phyloP scores from a whole-genome alignment of 2,888 invertebrate species.

The Pseudanteris insignis region DNA sequence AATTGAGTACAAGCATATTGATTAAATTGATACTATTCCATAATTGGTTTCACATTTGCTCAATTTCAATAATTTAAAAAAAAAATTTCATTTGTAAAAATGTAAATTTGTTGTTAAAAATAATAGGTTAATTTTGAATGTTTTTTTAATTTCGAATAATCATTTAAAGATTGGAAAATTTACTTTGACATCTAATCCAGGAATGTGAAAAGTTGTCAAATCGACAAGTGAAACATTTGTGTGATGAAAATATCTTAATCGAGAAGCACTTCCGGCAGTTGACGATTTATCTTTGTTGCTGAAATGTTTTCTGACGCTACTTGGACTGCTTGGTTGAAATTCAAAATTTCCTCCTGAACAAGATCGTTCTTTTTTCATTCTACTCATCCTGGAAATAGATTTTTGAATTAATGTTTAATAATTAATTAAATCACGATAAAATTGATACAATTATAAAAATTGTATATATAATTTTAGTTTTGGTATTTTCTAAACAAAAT shows the following conservation, averaged over 20 bases:
- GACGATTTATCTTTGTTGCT: conserved; percentile 64
- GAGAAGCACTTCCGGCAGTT: conserved; percentile 59
- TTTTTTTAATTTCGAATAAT: neutral
- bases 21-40: neutral
- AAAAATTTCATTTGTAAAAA: too few species aligned
- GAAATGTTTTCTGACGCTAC: conserved; percentile 66
- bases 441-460: too few species aligned
- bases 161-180: conserved; percentile 1
- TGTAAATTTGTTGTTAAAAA: too few species aligned
- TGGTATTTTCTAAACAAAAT: conserved; percentile 30
- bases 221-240: conserved; percentile 73
- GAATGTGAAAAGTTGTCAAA: conserved; percentile 88
- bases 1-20: conserved; percentile 68
- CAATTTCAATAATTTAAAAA: too few species aligned
- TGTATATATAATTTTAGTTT: too few species aligned
- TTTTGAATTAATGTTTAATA: too few species aligned
- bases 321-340: conserved; percentile 69
- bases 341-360: conserved; percentile 73
- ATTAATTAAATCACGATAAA: neutral
- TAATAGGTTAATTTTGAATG: too few species aligned
- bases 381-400: conserved; percentile 64
- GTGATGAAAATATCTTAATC: conserved; percentile 64
- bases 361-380: conserved; percentile 79
- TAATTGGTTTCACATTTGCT: too few species aligned
- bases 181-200: conserved; percentile 89